A percentile compares a stretch with the other conserved stretches of the same genome.
These are phyloP conservation scores for Aphis gossypii DNA, from an alignment of 1,140 invertebrate genomes.

Conservation along the genomic window DNA sequence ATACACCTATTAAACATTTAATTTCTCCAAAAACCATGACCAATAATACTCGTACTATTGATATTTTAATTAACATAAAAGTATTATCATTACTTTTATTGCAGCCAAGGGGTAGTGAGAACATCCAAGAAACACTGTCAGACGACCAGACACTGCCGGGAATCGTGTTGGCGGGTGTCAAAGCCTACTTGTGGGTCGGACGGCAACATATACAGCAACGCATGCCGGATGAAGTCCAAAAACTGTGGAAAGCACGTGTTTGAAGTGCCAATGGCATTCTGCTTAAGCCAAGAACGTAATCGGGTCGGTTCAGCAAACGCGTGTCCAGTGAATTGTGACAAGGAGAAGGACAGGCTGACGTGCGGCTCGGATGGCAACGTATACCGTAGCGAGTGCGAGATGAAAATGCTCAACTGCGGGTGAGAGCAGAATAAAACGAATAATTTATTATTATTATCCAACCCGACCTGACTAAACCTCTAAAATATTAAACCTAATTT, in stretches of 20 bases:
- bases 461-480: neutral
- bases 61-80: neutral
- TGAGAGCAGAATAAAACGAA: conserved; percentile 65
- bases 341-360: conserved; percentile 72
- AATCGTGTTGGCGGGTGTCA: conserved; percentile 87
- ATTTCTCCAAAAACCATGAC: neutral
- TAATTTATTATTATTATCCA: neutral
- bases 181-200: conserved; percentile 92
- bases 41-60: neutral
- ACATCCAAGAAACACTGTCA: conserved; percentile 88
- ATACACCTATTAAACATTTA: too few species aligned
- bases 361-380: conserved; percentile 89
- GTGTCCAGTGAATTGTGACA: conserved; percentile 77
- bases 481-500: neutral
- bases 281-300: conserved; percentile 80
- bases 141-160: conserved; percentile 88
- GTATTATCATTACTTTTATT: neutral
- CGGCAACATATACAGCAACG: conserved; percentile 87
- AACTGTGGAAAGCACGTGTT: conserved; percentile 94
- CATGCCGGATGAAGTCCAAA: conserved; percentile 90
- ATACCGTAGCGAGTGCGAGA: conserved; percentile 87
- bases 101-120: conserved; percentile 70
- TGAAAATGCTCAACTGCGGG: conserved; percentile 90
- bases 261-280: conserved; percentile 88
- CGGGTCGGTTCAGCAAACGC: conserved; percentile 66